Evolutionary conservation across 2,797 vertebrate genomes (phyloP).

Genomic region (Gephyroberyx darwinii): DNA sequence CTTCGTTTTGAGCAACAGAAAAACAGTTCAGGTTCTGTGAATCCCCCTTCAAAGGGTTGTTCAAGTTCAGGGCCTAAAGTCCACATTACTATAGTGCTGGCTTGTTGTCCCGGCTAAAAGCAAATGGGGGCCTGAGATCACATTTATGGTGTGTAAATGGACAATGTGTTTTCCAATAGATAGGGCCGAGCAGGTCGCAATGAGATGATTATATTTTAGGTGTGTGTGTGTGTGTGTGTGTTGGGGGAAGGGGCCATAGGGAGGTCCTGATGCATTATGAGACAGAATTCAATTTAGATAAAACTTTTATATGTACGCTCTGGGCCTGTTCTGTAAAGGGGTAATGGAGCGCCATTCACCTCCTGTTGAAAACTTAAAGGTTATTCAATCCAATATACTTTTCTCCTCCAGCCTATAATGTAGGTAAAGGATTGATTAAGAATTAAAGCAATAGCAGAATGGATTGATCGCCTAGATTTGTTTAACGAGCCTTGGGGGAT

Average conservation of each 20-base stretch:
- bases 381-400: constrained; percentile 23
- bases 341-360: not conserved
- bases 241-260: too few species aligned
- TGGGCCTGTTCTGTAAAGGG: constrained; percentile 2
- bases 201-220: constrained; percentile 4
- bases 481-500: constrained; percentile 23
- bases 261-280: not conserved
- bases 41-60: not conserved
- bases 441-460: constrained; percentile 15
- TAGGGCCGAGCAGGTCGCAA: constrained; percentile 3
- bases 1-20: too few species aligned
- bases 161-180: constrained; percentile 9
- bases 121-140: not conserved
- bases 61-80: not conserved
- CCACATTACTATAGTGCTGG: not conserved
- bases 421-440: constrained; percentile 15
- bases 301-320: not conserved
- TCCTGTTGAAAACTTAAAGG: constrained; percentile 4
- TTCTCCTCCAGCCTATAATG: not conserved
- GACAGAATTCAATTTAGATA: constrained; percentile 8
- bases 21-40: not conserved
- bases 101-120: not conserved
- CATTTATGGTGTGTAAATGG: constrained; percentile 5
- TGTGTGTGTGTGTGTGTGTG: not conserved
- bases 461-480: constrained; percentile 24